Percentiles rank a stretch among this genome's conserved stretches.
Conservation (phyloP, 2,888 invertebrate species). For the Napeogenes sylphis region DNA sequence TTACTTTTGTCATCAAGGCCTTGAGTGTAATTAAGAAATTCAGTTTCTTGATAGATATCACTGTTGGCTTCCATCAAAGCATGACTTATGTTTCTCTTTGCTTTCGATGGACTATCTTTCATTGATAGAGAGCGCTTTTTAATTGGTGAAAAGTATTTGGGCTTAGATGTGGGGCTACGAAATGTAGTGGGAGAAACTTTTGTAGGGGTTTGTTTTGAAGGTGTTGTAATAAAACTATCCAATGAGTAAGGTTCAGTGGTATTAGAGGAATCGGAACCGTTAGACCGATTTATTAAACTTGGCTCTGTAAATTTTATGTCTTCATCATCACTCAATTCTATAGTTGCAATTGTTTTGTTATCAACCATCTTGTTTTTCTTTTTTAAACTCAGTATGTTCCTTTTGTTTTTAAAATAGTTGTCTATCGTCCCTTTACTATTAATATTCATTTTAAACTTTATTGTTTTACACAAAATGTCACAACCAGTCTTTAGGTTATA, state of each 20-base stretch:
- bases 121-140: conserved; percentile 49
- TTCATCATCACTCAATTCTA: conserved; percentile 3
- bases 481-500: too few relatives aligned
- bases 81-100: conserved; percentile 45
- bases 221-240: conserved; percentile 8
- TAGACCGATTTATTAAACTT: background rate
- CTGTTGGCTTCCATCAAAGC: conserved; percentile 27
- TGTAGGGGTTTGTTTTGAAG: conserved; percentile 12
- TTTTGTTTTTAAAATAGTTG: conserved; percentile 10
- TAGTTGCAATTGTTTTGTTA: background rate
- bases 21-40: conserved; percentile 37
- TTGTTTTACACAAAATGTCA: too few relatives aligned
- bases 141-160: conserved; percentile 55
- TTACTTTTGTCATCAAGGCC: conserved; percentile 65
- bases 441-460: conserved; percentile 9
- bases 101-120: conserved; percentile 37
- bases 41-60: conserved; percentile 17
- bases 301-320: background rate
- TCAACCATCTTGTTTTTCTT: background rate
- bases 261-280: background rate
- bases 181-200: conserved; percentile 21
- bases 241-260: background rate
- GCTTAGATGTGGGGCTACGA: conserved; percentile 35
- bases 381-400: background rate
- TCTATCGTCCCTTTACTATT: conserved; percentile 13